A percentile compares a stretch with the other conserved stretches of the same genome.
Evolutionary conservation across 1,140 invertebrate genomes (phyloP).

Genomic region (Plectrocnemia conspersa): DNA sequence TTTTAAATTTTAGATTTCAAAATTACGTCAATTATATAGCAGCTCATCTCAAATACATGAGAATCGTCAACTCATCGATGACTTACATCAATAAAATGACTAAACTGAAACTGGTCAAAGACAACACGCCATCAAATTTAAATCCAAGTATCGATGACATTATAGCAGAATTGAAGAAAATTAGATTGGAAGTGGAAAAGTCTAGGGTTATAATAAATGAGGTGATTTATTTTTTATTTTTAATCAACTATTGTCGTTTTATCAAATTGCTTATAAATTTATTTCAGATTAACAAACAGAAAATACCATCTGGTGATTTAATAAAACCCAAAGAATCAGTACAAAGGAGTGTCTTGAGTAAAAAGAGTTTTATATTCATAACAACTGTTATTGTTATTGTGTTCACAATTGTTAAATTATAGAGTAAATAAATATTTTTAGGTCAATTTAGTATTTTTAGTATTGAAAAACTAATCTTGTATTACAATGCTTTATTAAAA

Average conservation of each 20-base stretch:
- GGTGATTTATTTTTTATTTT: not conserved
- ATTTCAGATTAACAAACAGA: slow-evolving; percentile 44
- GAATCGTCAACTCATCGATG: not conserved
- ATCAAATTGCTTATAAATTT: not conserved
- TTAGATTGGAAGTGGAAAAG: slow-evolving; percentile 1
- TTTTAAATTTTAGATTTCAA: slow-evolving; percentile 7
- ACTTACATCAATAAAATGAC: slow-evolving; percentile 2
- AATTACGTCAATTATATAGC: not conserved
- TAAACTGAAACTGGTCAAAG: slow-evolving; percentile 7
- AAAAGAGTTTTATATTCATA: not conserved
- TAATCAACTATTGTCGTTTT: not conserved
- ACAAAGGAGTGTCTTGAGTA: not conserved
- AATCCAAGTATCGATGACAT: not conserved
- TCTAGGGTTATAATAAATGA: not conserved
- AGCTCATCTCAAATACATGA: slow-evolving; percentile 9
- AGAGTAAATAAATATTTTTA: not conserved
- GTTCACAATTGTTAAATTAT: not conserved
- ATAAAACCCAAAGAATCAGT: slow-evolving; percentile 32
- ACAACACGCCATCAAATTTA: not conserved
- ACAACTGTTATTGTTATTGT: not conserved
- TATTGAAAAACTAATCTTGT: slow-evolving; percentile 2
- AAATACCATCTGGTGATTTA: slow-evolving; percentile 41
- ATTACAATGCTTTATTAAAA: too few species aligned
- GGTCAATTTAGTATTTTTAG: slow-evolving; percentile 5
- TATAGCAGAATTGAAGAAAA: not conserved